phyloP scores from a whole-genome alignment of 2,888 invertebrate species.

The Xiphydria camelus region DNA sequence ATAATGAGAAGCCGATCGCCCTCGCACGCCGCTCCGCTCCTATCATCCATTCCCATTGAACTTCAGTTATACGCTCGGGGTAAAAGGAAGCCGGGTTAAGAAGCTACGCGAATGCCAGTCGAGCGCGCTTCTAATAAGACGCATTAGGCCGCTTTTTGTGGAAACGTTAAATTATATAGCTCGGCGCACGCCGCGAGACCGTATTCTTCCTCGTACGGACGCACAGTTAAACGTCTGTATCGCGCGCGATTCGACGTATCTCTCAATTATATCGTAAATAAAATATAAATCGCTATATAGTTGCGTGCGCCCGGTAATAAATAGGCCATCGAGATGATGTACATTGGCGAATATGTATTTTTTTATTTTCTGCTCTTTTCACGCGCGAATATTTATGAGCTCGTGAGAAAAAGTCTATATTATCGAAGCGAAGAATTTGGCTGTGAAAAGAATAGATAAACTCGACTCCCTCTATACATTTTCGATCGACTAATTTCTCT shows the following conservation, averaged over 20 bases:
- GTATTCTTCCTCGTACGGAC: constrained; percentile 25
- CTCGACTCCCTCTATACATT: too few relatives aligned
- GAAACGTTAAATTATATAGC: constrained; percentile 33
- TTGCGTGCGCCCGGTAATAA: constrained; percentile 45
- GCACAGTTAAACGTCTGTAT: constrained; percentile 44
- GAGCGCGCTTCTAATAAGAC: constrained; percentile 30
- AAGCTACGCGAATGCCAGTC: constrained; percentile 12
- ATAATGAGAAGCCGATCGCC: too few relatives aligned
- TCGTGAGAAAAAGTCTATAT: too few relatives aligned
- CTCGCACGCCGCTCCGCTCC: too few relatives aligned
- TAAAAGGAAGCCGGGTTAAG: too few relatives aligned
- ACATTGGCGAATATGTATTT: constrained; percentile 36
- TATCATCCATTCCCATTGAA: too few relatives aligned
- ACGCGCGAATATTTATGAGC: too few relatives aligned
- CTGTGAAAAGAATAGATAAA: too few relatives aligned
- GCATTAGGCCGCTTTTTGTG: constrained; percentile 27
- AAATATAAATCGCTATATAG: constrained; percentile 48
- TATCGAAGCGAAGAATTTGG: too few relatives aligned
- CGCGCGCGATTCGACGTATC: constrained; percentile 49
- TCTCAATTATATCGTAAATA: constrained; percentile 54
- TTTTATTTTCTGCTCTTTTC: constrained; percentile 9
- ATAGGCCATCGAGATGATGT: constrained; percentile 45
- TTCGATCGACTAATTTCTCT: too few relatives aligned
- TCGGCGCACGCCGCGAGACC: constrained; percentile 21
- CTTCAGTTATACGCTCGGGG: too few relatives aligned